Conservation (phyloP, 2,797 vertebrate genomes). For the Remorina albescens region DNA sequence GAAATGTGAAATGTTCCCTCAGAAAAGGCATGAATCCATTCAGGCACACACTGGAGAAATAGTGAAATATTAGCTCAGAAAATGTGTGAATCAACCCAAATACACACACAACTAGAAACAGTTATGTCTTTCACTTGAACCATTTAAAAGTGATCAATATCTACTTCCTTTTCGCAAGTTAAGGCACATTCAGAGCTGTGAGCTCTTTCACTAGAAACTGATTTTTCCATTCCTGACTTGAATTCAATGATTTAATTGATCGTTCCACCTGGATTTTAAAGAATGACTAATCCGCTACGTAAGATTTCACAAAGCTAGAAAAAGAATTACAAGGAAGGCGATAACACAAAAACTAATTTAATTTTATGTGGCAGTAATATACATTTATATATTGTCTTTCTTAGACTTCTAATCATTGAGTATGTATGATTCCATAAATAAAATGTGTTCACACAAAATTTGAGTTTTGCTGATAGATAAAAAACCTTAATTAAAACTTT, state of each 20-base stretch:
- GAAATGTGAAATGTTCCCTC: constrained; percentile 38
- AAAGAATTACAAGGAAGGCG: neutral
- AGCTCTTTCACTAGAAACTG: neutral
- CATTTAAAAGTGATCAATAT: neutral
- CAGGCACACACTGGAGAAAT: constrained; percentile 4
- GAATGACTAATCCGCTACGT: no score
- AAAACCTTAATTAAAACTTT: neutral
- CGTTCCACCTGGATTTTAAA: neutral
- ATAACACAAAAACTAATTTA: neutral
- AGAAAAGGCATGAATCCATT: constrained; percentile 39
- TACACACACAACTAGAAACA: neutral
- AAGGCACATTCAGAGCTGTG: neutral
- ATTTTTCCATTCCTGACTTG: neutral
- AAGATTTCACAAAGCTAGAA: neutral
- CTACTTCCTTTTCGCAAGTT: neutral
- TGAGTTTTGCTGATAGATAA: neutral
- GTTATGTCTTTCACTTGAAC: neutral
- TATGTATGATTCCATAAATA: neutral
- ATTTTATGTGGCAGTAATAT: neutral
- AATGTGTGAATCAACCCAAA: constrained; percentile 28
- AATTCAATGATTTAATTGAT: neutral
- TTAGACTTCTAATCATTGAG: neutral
- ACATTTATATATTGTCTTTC: neutral
- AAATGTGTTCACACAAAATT: neutral
- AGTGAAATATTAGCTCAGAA: constrained; percentile 35